A percentile compares a stretch with the other conserved stretches of the same genome.
Evolutionary conservation across 2,113 vertebrate species (phyloP).

Genomic region (Cheirogaleus medius): DNA sequence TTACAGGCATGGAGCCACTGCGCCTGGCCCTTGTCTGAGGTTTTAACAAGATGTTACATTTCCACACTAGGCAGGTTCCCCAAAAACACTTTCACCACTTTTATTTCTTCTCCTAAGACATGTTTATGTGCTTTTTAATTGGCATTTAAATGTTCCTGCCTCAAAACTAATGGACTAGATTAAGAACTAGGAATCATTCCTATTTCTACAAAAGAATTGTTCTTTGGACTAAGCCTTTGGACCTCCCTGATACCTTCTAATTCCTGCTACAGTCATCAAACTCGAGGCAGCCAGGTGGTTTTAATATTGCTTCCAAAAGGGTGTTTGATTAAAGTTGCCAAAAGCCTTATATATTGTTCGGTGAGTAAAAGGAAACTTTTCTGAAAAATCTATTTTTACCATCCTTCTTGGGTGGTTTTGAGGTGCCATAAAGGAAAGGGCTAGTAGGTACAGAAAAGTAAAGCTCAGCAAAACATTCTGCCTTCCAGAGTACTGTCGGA

Average conservation of each 20-base stretch:
- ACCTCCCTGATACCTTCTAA: background rate
- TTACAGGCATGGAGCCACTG: no score
- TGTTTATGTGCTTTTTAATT: background rate
- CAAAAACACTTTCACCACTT: background rate
- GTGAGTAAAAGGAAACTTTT: background rate
- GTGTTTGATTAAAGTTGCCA: background rate
- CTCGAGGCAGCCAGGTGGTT: background rate
- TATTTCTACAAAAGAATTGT: background rate
- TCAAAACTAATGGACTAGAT: slow-evolving; percentile 3
- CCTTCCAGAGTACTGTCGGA: background rate
- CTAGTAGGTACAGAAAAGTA: background rate
- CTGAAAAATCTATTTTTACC: background rate
- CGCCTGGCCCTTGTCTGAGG: background rate
- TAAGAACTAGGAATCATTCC: background rate
- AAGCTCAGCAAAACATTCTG: background rate
- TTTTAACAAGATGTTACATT: background rate
- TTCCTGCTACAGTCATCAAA: background rate
- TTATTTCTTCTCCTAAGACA: slow-evolving; percentile 7
- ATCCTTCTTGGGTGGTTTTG: background rate
- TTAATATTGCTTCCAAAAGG: background rate
- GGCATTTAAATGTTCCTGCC: background rate
- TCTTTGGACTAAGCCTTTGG: background rate
- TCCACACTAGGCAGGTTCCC: background rate
- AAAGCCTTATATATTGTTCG: background rate
- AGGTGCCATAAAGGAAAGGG: background rate